phyloP scores from a whole-genome alignment of 2,113 vertebrate genomes.

The Tachycineta bicolor region DNA sequence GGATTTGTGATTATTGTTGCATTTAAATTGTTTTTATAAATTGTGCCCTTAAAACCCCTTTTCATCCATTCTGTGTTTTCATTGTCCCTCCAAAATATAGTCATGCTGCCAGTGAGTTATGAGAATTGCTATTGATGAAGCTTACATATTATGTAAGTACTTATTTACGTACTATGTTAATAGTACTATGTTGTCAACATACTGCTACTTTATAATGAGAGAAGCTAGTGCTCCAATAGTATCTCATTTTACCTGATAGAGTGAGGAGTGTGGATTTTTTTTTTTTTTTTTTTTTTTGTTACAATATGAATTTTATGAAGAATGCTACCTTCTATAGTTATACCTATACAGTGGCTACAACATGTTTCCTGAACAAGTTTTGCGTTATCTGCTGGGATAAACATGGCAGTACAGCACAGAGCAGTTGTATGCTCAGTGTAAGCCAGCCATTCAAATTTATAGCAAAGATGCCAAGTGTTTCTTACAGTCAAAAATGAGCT shows the following conservation, averaged over 20 bases:
- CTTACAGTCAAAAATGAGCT: not conserved
- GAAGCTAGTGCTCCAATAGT: not conserved
- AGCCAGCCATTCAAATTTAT: not conserved
- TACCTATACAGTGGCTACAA: not conserved
- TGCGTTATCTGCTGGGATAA: not conserved
- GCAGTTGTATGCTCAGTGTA: not conserved
- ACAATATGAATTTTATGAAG: not conserved
- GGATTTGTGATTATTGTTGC: not conserved
- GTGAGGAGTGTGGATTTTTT: not conserved
- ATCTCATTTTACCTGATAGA: not conserved
- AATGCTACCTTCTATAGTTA: not conserved
- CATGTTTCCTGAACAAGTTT: not conserved
- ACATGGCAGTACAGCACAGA: not conserved
- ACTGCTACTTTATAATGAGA: not conserved
- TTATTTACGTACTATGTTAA: not conserved
- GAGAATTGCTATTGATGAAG: not conserved
- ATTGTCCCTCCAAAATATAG: not conserved
- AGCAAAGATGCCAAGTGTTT: not conserved
- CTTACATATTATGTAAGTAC: not conserved
- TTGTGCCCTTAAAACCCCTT: not conserved
- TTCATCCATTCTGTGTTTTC: not conserved
- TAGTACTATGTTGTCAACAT: not conserved
- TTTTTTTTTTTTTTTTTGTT: not conserved
- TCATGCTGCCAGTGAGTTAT: not conserved
- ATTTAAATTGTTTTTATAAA: not conserved